These are phyloP conservation scores for Drosophila mimetica DNA, from an alignment of 2,888 invertebrate species.

Conservation along the genomic window DNA sequence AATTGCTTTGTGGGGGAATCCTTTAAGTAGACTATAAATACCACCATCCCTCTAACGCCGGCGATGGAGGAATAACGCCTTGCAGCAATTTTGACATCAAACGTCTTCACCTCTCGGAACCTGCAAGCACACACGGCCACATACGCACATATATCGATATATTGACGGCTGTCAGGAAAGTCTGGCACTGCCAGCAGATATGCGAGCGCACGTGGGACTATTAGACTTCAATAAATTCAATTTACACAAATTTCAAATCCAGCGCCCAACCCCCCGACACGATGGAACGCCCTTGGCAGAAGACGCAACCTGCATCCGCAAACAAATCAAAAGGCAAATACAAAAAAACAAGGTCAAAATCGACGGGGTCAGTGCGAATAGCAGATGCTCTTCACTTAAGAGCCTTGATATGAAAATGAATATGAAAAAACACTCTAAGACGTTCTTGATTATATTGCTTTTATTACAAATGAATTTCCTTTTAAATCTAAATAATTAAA, in stretches of 20 bases:
- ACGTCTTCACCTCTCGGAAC: constrained; percentile 62
- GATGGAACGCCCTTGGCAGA: constrained; percentile 61
- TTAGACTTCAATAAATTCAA: constrained; percentile 79
- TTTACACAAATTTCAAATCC: constrained; percentile 77
- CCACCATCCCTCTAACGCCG: constrained; percentile 28
- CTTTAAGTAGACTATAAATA: constrained; percentile 77
- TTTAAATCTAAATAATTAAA: background rate
- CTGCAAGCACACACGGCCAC: constrained; percentile 1
- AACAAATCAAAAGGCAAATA: constrained; percentile 72
- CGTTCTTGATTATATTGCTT: background rate
- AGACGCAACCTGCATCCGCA: constrained; percentile 70
- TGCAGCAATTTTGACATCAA: constrained; percentile 75
- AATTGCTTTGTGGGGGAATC: constrained; percentile 70
- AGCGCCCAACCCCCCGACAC: constrained; percentile 21
- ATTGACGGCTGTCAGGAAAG: constrained; percentile 55
- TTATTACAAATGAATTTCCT: background rate
- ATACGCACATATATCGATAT: constrained; percentile 14
- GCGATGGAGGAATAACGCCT: constrained; percentile 54
- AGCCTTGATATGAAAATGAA: background rate
- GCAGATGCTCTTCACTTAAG: background rate
- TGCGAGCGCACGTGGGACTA: constrained; percentile 65
- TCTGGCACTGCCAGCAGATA: constrained; percentile 55
- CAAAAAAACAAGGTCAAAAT: constrained; percentile 38
- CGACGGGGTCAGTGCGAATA: background rate
- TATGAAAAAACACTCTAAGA: background rate